Evolutionary conservation across 2,888 invertebrate genomes (phyloP).

Genomic region (Euzophera pinguis): DNA sequence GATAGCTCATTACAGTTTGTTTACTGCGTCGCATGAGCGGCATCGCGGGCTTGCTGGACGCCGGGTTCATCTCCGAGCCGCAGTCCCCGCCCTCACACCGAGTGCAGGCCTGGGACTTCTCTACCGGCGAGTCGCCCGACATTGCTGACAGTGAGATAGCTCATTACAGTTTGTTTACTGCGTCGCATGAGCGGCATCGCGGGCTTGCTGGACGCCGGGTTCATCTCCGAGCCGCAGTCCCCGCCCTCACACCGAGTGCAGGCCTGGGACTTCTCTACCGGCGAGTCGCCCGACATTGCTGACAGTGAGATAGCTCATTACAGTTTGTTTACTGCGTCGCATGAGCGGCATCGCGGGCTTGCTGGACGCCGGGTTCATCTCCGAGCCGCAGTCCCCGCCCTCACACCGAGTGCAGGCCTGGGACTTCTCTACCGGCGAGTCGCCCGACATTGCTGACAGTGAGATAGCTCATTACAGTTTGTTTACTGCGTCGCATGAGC

Average conservation of each 20-base stretch:
- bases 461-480: background rate
- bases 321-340: constrained; percentile 30
- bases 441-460: no score
- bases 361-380: constrained; percentile 44
- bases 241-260: constrained; percentile 88
- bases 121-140: constrained; percentile 84
- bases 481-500: constrained; percentile 39
- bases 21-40: constrained; percentile 45
- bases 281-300: constrained; percentile 10
- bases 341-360: constrained; percentile 60
- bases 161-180: constrained; percentile 3
- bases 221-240: no score
- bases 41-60: constrained; percentile 63
- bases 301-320: constrained; percentile 1
- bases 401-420: constrained; percentile 91
- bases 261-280: constrained; percentile 82
- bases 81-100: constrained; percentile 82
- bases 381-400: constrained; percentile 46
- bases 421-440: constrained; percentile 65
- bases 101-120: constrained; percentile 93
- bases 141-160: constrained; percentile 82
- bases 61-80: constrained; percentile 73
- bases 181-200: constrained; percentile 60
- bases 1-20: constrained; percentile 1
- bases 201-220: constrained; percentile 54